Evolutionary conservation across 2,113 vertebrate species (phyloP), one percentile per base, ranked within the genome.

Genomic region (Prochilodus magdalenae): DNA sequence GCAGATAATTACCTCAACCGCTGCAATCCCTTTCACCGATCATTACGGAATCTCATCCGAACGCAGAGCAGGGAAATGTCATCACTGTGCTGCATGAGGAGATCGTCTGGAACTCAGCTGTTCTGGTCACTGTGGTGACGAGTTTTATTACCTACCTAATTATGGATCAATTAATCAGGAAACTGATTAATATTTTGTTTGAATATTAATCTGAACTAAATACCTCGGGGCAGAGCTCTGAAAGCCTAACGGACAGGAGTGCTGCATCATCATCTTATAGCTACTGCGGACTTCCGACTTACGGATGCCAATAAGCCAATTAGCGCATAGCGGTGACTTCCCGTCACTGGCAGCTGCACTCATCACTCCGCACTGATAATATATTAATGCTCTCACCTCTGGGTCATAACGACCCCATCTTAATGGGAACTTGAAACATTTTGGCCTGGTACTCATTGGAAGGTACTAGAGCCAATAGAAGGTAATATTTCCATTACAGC

Each of bases 1-100:
- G 15, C 62, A 70, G 60, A 78, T 73, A 77, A 81, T 63, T 44
- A 78, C 51, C 22, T 63, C 24, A 40, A 20, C 15, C 26, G 2
- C 57, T 20, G 4, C 10, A 13, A 69, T 57, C 22, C 10, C 11
- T 66, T 57, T 20, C 24, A 57, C 63, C 15, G 40, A 26, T 26
- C 40, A 55, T 80, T 57, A 65, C 13, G 20, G 18, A 14, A 29
- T 69, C 60, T 15, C 62, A 8, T 16, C 22, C 36, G 66, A 71
- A 57, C 22, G 26, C 22, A 49, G 24, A 4, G 57, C 11, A 0
- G 20, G 33, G 36, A 40, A 16, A 20, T 20, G 22, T 0, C 27
- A 55, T 22, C 5, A 20, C 20, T 55, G 53, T 20, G 6, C 14
- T 22, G 5, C 5, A 5, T 15, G 27, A 65, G 5, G 27, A 65